Base-by-base conservation (phyloP, 2,888 invertebrate genomes). In the Thalpophila matura region DNA sequence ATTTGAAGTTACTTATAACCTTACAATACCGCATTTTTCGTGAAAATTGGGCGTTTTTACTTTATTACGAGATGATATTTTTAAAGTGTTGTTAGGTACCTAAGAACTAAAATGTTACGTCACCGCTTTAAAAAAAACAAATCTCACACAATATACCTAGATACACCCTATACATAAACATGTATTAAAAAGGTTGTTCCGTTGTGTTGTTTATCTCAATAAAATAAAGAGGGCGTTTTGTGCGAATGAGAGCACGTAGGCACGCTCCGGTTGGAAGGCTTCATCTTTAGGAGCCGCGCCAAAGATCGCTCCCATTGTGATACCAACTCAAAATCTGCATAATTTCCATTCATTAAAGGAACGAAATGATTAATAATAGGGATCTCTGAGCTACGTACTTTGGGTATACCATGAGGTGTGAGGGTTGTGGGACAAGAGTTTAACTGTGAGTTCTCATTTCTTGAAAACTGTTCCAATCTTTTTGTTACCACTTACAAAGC, bases 341-440 rank as follows among this genome's bases (percentile, higher is more conserved):
- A 94, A 95, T 93, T 93, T 91, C 85, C 87, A 91, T 92, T 93
- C 91, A 94, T 94, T 94, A 92, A 89, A 89, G 89, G 90, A 90
- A 88, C 89, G 88, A 89, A 93, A 94, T 94, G 91, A 95, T 94
- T 94, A 94, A 95, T 94, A 91, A 93, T 87, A 79, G 90, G 89
- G 91, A 92, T 93, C 88, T 91, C 82, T 85, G 81, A 80, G 83
- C 84, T 87, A 82, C 82, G 81, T 70, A 74, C 74, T 66, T 42
- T 67, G 53, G 49, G 72, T 82, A 75, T 65, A 66, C 91, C 84
- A 90, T 80, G 51, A 16, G 16, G 51, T 53, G 10, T 0, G 4
- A 20, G 22, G 3, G 16, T 46, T 3, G 1, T 22, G 6, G 55
- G 70, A 66, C 12, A 59, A 37, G 14, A 42, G 14, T 31, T 47